A percentile compares a stretch with the other conserved stretches of the same genome.
Conservation (phyloP, 2,797 vertebrate genomes). For the Hozukius guyotensis region DNA sequence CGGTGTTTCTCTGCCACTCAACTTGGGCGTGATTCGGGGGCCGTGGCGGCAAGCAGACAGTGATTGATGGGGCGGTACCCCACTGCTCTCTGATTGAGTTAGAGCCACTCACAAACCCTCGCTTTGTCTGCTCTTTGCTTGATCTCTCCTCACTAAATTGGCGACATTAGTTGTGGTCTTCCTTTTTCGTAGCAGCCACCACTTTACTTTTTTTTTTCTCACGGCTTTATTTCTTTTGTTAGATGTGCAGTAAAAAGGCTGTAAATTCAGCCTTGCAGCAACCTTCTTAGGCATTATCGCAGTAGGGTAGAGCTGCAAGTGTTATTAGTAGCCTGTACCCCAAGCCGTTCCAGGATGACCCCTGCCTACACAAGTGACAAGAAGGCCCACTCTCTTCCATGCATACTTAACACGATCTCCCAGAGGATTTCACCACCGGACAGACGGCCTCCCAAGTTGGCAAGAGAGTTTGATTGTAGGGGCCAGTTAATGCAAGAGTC, state of each 20-base stretch:
- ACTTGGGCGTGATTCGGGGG: slow-evolving; percentile 25
- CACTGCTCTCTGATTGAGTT: slow-evolving; percentile 76
- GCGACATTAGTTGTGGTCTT: slow-evolving; percentile 53
- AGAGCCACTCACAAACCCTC: slow-evolving; percentile 63
- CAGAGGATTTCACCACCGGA: slow-evolving; percentile 17
- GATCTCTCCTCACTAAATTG: slow-evolving; percentile 70
- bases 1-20: slow-evolving; percentile 57
- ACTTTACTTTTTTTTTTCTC: slow-evolving; percentile 37
- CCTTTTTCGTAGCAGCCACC: slow-evolving; percentile 17
- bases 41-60: slow-evolving; percentile 71
- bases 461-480: slow-evolving; percentile 48
- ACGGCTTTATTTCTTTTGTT: slow-evolving; percentile 61
- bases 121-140: slow-evolving; percentile 74
- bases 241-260: slow-evolving; percentile 30
- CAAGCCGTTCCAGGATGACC: slow-evolving; percentile 29
- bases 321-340: slow-evolving; percentile 46
- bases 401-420: slow-evolving; percentile 8
- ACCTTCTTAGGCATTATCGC: slow-evolving; percentile 54
- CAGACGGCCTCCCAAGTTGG: slow-evolving; percentile 50
- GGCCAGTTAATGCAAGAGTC: slow-evolving; percentile 69
- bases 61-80: slow-evolving; percentile 80
- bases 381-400: neutral
- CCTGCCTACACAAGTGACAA: slow-evolving; percentile 15
- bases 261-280: slow-evolving; percentile 52
- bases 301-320: slow-evolving; percentile 42